phyloP scores from a whole-genome alignment of 2,888 invertebrate genomes.

The Unio pictorum region DNA sequence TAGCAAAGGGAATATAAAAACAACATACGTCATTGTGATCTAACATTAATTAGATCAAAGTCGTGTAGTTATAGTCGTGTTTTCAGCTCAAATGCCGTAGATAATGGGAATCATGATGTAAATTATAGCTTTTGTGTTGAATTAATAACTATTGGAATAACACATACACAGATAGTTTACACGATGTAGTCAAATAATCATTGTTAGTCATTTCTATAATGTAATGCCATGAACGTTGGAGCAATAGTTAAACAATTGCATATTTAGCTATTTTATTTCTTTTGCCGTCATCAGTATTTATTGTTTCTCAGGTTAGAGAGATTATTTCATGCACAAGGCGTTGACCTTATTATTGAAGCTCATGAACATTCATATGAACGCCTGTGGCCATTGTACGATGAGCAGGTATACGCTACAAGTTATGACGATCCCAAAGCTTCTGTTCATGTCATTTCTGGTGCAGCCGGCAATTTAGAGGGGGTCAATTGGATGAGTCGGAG shows the following conservation, averaged over 20 bases:
- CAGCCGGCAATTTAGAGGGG: conserved; percentile 46
- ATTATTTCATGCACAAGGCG: conserved; percentile 58
- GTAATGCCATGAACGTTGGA: too few relatives aligned
- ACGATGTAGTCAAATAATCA: too few relatives aligned
- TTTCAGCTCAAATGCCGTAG: too few relatives aligned
- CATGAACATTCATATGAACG: conserved; percentile 62
- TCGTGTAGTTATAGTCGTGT: too few relatives aligned
- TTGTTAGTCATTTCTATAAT: too few relatives aligned
- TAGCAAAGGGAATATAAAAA: too few relatives aligned
- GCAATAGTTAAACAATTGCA: background rate
- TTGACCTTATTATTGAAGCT: conserved; percentile 58
- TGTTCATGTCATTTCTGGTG: conserved; percentile 59
- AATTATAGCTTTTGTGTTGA: too few relatives aligned
- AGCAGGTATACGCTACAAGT: conserved; percentile 33
- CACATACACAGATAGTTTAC: too few relatives aligned
- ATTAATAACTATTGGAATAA: too few relatives aligned
- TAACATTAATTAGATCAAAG: too few relatives aligned
- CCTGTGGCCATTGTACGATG: conserved; percentile 57
- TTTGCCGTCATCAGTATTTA: background rate
- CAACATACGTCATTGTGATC: too few relatives aligned
- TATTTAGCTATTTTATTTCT: background rate
- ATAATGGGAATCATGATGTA: too few relatives aligned
- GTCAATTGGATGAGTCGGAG: conserved; percentile 29
- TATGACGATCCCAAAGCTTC: conserved; percentile 57
- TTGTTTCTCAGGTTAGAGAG: conserved; percentile 55